These are phyloP conservation scores for Siderastrea siderea DNA, from an alignment of 92 coral and sea anemone species.

Conservation along the genomic window DNA sequence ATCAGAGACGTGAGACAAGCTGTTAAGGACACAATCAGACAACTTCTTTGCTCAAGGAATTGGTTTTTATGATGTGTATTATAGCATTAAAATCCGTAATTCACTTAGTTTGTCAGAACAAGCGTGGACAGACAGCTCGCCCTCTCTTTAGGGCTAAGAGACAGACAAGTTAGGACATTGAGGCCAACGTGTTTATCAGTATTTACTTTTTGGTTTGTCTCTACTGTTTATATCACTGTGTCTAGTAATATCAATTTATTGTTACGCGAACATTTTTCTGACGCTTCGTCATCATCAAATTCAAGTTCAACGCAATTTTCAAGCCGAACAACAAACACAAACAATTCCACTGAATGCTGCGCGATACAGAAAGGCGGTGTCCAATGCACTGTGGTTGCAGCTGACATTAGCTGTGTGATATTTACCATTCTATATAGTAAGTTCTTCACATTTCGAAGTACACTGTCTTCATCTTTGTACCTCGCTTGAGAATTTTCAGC, in stretches of 20 bases:
- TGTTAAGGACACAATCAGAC: constrained; percentile 9
- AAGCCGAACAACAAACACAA: neutral
- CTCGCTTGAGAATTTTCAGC: too few relatives aligned
- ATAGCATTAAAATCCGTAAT: too few relatives aligned
- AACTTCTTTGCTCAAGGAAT: too few relatives aligned
- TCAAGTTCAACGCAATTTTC: neutral
- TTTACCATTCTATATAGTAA: neutral
- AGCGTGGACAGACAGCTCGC: constrained; percentile 24
- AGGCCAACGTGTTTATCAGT: neutral
- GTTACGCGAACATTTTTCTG: neutral
- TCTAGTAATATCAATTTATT: neutral
- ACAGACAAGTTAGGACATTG: constrained; percentile 6
- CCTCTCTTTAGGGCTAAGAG: neutral
- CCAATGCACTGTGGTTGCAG: neutral
- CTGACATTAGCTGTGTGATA: neutral
- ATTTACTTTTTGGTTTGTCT: too few relatives aligned
- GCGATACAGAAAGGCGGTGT: neutral
- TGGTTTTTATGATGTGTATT: too few relatives aligned
- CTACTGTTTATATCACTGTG: too few relatives aligned
- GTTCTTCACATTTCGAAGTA: too few relatives aligned
- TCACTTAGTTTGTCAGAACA: too few relatives aligned
- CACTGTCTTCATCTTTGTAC: too few relatives aligned
- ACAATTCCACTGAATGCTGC: neutral
- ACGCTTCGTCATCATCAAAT: neutral
- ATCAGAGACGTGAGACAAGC: constrained; percentile 2